Conservation (phyloP, 2,797 vertebrate species). For the Sciurus carolinensis region DNA sequence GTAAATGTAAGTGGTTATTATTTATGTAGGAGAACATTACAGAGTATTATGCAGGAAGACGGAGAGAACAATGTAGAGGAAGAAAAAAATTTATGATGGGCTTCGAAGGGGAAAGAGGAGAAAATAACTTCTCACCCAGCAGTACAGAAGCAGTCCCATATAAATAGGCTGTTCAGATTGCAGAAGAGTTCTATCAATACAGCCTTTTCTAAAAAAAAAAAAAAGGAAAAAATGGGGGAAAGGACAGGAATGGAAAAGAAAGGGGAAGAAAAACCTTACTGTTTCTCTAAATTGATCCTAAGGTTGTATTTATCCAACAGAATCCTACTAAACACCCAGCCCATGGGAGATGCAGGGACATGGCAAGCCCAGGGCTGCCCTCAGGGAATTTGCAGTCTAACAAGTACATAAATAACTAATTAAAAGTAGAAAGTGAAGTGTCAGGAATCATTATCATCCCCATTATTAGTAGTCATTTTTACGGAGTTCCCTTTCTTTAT, state of each 20-base stretch:
- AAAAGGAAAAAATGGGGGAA: neutral
- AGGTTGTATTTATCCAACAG: conserved; percentile 57
- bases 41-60: conserved; percentile 78
- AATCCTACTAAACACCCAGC: conserved; percentile 49
- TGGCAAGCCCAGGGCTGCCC: neutral
- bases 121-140: conserved; percentile 40
- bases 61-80: conserved; percentile 59
- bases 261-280: neutral
- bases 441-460: conserved; percentile 16
- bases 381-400: neutral
- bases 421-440: conserved; percentile 54
- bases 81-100: conserved; percentile 67
- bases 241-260: neutral
- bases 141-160: neutral
- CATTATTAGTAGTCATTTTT: conserved; percentile 45
- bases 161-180: neutral
- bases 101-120: conserved; percentile 64
- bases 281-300: conserved; percentile 62
- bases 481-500: neutral
- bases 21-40: conserved; percentile 83
- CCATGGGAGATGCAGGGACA: neutral
- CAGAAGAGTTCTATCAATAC: neutral
- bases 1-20: conserved; percentile 83
- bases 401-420: conserved; percentile 63
- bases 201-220: neutral